Percentiles rank a stretch among this genome's conserved stretches.
phyloP scores from a whole-genome alignment of 1,140 invertebrate genomes.

The Aricia agestis region DNA sequence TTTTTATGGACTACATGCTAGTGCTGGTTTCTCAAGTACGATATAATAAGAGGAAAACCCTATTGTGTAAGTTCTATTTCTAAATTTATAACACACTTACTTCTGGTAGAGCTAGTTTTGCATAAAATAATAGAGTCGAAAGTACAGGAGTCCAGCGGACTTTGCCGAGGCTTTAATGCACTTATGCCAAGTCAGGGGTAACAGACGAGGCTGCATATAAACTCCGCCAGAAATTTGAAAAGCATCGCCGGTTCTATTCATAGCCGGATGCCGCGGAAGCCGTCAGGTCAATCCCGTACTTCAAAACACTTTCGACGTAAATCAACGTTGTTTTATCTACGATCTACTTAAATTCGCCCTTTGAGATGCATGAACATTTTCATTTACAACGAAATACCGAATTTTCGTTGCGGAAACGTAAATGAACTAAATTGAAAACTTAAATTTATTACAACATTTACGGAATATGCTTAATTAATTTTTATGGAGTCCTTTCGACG shows the following conservation, averaged over 20 bases:
- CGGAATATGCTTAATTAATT: constrained; percentile 10
- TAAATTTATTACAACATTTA: constrained; percentile 13
- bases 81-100: constrained; percentile 47
- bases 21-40: neutral
- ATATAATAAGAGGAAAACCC: constrained; percentile 23
- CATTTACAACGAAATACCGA: constrained; percentile 17
- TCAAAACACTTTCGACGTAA: constrained; percentile 10
- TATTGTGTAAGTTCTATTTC: constrained; percentile 37
- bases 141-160: constrained; percentile 31
- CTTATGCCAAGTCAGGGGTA: constrained; percentile 39
- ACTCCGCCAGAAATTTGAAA: constrained; percentile 30
- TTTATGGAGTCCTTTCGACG: constrained; percentile 12
- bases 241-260: constrained; percentile 34
- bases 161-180: constrained; percentile 45
- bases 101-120: constrained; percentile 44
- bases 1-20: too few species aligned
- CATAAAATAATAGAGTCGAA: constrained; percentile 50
- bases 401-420: constrained; percentile 14
- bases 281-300: constrained; percentile 21
- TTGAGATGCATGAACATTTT: constrained; percentile 31
- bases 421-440: constrained; percentile 19
- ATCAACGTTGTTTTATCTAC: too few species aligned
- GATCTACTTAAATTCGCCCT: constrained; percentile 14
- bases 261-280: constrained; percentile 28
- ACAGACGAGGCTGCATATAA: constrained; percentile 35